Conservation (phyloP, 2,113 vertebrate species). For the Crotalus viridis region DNA sequence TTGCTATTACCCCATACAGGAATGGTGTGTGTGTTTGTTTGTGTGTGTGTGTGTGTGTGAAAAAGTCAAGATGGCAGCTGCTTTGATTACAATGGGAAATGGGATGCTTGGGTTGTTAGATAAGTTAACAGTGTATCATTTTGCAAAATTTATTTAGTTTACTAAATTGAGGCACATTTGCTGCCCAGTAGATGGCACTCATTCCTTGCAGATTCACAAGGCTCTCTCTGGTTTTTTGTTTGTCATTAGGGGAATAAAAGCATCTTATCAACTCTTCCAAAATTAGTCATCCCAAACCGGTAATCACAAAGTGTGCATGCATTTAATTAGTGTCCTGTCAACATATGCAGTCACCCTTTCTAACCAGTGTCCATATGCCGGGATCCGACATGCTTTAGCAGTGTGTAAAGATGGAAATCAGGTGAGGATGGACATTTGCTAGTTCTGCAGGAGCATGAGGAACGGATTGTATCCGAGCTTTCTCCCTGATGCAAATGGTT, state of each 20-base stretch:
- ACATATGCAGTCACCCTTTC: slow-evolving; percentile 11
- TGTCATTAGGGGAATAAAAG: neutral
- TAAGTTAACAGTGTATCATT: neutral
- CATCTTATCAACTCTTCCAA: slow-evolving; percentile 18
- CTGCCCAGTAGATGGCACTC: slow-evolving; percentile 58
- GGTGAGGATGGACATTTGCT: neutral
- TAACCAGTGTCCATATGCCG: slow-evolving; percentile 8
- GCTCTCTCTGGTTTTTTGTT: neutral
- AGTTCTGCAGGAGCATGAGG: neutral
- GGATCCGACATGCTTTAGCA: neutral
- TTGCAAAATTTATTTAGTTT: neutral
- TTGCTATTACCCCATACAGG: neutral
- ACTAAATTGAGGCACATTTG: neutral
- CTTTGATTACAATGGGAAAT: neutral
- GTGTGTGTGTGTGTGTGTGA: no score
- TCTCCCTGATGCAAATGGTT: neutral
- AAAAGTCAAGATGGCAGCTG: neutral
- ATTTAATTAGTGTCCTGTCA: slow-evolving; percentile 54
- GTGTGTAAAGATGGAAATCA: neutral
- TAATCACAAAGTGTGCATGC: slow-evolving; percentile 37
- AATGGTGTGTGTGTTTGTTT: neutral
- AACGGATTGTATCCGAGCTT: neutral
- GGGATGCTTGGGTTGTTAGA: accelerated
- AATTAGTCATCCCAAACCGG: slow-evolving; percentile 33
- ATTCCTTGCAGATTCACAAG: neutral